phyloP scores from a whole-genome alignment of 2,113 vertebrate genomes.

The Cisticola juncidis region DNA sequence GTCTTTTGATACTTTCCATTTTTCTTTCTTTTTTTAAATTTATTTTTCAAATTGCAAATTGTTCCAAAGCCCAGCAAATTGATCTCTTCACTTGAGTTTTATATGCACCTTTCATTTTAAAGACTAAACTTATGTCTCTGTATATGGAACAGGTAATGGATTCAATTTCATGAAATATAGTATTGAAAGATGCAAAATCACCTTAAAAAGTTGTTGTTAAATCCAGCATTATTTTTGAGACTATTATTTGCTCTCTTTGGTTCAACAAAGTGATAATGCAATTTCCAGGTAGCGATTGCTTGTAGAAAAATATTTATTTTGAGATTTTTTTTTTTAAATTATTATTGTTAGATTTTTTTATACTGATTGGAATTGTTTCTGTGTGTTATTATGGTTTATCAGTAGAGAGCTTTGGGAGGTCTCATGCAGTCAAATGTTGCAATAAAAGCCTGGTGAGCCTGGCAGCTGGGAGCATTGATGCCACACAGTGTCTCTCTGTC shows the following conservation, averaged over 20 bases:
- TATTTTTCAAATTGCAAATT: not conserved
- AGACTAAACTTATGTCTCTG: not conserved
- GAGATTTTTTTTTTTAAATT: not conserved
- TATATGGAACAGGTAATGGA: not conserved
- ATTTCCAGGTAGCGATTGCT: not conserved
- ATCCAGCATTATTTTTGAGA: not conserved
- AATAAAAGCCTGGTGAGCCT: conserved; percentile 46
- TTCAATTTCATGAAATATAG: not conserved
- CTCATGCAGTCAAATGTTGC: conserved; percentile 15
- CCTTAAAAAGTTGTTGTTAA: not conserved
- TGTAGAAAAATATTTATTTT: not conserved
- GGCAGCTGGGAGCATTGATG: conserved; percentile 66
- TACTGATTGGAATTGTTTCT: not conserved
- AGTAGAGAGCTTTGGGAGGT: conserved; percentile 38
- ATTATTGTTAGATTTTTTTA: not conserved
- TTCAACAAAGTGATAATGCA: not conserved
- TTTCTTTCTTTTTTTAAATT: not conserved
- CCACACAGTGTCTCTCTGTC: conserved; percentile 64
- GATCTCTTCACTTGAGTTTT: not conserved
- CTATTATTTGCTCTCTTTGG: not conserved
- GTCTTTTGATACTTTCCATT: not conserved
- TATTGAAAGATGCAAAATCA: not conserved
- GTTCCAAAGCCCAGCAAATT: not conserved
- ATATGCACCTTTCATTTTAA: not conserved
- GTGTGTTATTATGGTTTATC: not conserved